A percentile compares a stretch with the other conserved stretches of the same genome.
These are phyloP conservation scores for Oreotrochilus melanogaster DNA, from an alignment of 2,113 vertebrate species.

Conservation along the genomic window DNA sequence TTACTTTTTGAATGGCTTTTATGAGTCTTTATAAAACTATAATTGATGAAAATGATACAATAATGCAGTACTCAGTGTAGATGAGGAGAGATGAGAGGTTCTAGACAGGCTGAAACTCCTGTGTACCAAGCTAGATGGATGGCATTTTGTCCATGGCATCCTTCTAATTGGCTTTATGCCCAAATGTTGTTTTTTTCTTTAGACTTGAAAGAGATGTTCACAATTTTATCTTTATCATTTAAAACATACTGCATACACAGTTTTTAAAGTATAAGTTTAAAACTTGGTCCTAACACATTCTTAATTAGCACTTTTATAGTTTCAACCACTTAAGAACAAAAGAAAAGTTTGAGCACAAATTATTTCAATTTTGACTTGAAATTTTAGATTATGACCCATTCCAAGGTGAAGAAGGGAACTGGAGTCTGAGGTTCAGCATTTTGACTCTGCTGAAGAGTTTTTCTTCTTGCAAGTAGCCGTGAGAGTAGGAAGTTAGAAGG, in stretches of 20 bases:
- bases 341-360: background rate
- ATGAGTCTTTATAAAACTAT: conserved; percentile 23
- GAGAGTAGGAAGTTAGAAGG: conserved; percentile 60
- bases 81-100: background rate
- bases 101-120: background rate
- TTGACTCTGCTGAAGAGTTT: background rate
- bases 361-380: background rate
- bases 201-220: background rate
- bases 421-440: background rate
- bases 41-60: conserved; percentile 51
- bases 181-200: background rate
- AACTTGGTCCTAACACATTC: background rate
- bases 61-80: conserved; percentile 1
- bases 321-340: background rate
- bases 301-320: background rate
- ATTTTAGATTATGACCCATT: background rate
- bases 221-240: background rate
- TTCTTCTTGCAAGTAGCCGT: conserved; percentile 29
- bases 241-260: background rate
- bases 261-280: background rate
- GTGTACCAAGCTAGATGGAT: background rate
- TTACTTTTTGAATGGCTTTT: conserved; percentile 54
- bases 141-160: background rate
- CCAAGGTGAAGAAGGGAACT: background rate
- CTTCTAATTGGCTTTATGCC: background rate